phyloP scores from a whole-genome alignment of 1,140 invertebrate species.

The Probaryconus sp. region DNA sequence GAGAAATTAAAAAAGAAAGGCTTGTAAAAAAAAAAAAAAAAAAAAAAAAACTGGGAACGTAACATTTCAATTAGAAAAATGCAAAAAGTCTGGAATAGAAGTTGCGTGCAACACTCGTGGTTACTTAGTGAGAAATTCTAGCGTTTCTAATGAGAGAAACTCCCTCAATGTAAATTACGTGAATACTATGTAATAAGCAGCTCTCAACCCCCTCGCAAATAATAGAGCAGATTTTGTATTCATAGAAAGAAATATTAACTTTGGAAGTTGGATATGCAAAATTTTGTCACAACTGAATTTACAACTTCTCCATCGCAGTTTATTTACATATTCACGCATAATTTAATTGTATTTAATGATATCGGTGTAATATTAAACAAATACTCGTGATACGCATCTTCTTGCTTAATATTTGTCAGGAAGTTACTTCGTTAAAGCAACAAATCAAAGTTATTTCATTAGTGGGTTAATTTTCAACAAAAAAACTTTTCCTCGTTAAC shows the following conservation, averaged over 20 bases:
- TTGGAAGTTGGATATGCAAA: conserved; percentile 1
- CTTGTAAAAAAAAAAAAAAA: no score
- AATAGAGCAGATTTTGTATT: conserved; percentile 36
- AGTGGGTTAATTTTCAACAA: no score
- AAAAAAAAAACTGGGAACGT: no score
- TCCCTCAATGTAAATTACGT: conserved; percentile 38
- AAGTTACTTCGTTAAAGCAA: no score
- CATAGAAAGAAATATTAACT: conserved; percentile 17
- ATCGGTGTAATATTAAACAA: no score
- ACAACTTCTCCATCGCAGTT: conserved; percentile 10
- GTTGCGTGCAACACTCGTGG: conserved; percentile 31
- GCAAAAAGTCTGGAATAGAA: conserved; percentile 11
- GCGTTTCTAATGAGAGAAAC: conserved; percentile 36
- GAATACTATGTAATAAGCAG: conserved; percentile 41
- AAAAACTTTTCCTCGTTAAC: no score
- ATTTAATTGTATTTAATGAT: background rate
- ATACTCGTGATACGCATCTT: no score
- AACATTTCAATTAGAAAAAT: no score
- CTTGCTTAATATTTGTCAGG: no score
- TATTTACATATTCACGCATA: background rate
- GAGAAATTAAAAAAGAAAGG: no score
- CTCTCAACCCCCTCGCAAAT: conserved; percentile 27
- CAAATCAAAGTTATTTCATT: no score
- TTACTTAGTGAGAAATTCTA: conserved; percentile 35
- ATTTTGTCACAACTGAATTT: conserved; percentile 20